phyloP scores from a whole-genome alignment of 2,113 vertebrate species.

The Proteles cristata region DNA sequence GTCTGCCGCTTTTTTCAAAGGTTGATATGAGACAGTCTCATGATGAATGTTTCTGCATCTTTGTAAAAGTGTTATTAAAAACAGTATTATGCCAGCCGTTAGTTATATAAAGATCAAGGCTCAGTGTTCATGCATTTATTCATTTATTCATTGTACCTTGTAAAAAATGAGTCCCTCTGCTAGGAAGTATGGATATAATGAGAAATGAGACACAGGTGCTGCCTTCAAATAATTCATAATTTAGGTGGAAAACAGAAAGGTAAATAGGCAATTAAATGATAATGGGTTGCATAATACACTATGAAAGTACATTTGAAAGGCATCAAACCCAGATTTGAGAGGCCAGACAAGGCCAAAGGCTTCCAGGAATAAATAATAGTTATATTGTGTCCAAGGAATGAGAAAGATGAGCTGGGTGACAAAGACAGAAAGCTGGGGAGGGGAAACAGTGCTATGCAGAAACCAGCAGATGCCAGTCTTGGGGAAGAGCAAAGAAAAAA shows the following conservation, averaged over 20 bases:
- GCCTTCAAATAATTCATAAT: conserved; percentile 31
- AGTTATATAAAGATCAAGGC: background rate
- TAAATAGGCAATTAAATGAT: conserved; percentile 51
- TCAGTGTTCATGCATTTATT: background rate
- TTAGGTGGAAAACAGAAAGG: conserved; percentile 31
- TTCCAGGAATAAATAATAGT: background rate
- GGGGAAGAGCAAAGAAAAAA: background rate
- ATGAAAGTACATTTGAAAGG: background rate
- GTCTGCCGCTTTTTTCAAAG: background rate
- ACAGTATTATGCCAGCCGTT: background rate
- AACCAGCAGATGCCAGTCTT: background rate
- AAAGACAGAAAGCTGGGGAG: background rate
- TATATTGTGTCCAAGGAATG: fast-evolving
- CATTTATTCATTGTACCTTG: conserved; percentile 4
- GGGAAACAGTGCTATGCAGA: background rate
- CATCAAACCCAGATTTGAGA: background rate
- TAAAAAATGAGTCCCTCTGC: background rate
- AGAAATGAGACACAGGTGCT: conserved; percentile 34
- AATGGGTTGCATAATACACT: background rate
- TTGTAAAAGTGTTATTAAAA: background rate
- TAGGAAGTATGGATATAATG: background rate
- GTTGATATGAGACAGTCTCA: background rate
- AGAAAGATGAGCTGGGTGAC: background rate
- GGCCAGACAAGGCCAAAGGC: background rate
- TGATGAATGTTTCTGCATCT: background rate